Percentiles rank a stretch among this genome's conserved stretches.
Conservation (phyloP, 2,797 vertebrate species). For the Catharus ustulatus region DNA sequence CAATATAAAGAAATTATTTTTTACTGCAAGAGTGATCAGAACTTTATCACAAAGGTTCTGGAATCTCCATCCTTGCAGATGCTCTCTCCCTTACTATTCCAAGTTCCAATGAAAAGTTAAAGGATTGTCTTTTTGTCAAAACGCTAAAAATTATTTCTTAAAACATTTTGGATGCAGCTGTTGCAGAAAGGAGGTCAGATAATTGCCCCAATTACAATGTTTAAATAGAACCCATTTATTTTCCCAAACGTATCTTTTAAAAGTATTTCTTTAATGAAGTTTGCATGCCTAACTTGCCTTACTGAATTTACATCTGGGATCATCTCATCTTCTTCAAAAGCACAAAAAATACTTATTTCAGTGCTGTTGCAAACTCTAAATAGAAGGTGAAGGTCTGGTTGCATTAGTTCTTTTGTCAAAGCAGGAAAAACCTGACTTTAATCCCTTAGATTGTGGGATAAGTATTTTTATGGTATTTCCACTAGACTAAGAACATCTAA, state of each 20-base stretch:
- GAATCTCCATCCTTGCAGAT: not conserved
- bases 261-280: not conserved
- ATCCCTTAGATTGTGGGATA: not conserved
- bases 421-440: not conserved
- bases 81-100: not conserved
- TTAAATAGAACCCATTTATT: not conserved
- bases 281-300: not conserved
- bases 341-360: not conserved
- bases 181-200: not conserved
- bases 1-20: not conserved
- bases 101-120: not conserved
- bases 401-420: not conserved
- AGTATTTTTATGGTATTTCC: not conserved
- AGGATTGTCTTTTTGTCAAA: not conserved
- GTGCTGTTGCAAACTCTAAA: not conserved
- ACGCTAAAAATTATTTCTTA: not conserved
- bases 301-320: not conserved
- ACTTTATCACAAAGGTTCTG: not conserved
- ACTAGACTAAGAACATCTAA: not conserved
- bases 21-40: accelerated
- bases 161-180: not conserved
- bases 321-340: not conserved
- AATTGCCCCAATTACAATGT: not conserved
- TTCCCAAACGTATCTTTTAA: not conserved
- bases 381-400: not conserved